Evolutionary conservation across 2,888 invertebrate species (phyloP).

Genomic region (Standfussiana lucernea): DNA sequence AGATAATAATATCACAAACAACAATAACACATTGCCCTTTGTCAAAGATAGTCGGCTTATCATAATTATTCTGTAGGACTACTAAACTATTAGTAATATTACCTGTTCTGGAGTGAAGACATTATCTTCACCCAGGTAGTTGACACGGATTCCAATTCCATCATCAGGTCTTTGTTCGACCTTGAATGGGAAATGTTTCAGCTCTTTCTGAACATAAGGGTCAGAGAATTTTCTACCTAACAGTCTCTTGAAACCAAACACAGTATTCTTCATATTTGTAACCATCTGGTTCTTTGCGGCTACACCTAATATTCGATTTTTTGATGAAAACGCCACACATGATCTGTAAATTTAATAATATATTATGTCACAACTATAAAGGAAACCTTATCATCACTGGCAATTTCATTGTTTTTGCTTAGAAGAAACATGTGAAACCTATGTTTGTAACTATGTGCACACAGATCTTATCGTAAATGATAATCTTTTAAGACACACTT

Average conservation of each 20-base stretch:
- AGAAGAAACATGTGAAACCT: slow-evolving; percentile 3
- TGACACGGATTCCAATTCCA: slow-evolving; percentile 96
- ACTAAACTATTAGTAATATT: slow-evolving; percentile 34
- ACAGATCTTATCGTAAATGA: not conserved
- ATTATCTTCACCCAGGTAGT: slow-evolving; percentile 96
- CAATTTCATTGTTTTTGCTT: not conserved
- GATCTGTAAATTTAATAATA: slow-evolving; percentile 92
- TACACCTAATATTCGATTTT: slow-evolving; percentile 98
- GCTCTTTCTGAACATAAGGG: slow-evolving; percentile 96
- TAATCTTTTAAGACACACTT: not conserved
- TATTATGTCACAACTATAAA: not conserved
- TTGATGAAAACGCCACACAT: slow-evolving; percentile 98
- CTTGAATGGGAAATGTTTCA: slow-evolving; percentile 94
- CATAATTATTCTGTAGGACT: slow-evolving; percentile 20
- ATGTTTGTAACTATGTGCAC: not conserved
- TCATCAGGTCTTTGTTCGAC: slow-evolving; percentile 94
- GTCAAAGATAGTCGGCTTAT: slow-evolving; percentile 27
- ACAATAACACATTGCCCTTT: slow-evolving; percentile 32
- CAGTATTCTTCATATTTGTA: slow-evolving; percentile 99
- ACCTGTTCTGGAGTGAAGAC: slow-evolving; percentile 97
- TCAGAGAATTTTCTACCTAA: slow-evolving; percentile 97
- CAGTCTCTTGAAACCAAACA: slow-evolving; percentile 97
- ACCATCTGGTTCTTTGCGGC: slow-evolving; percentile 99
- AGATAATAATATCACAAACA: slow-evolving; percentile 36
- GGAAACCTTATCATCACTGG: not conserved